These are phyloP conservation scores for Cromileptes altivelis DNA, from an alignment of 2,113 vertebrate species.

Conservation along the genomic window DNA sequence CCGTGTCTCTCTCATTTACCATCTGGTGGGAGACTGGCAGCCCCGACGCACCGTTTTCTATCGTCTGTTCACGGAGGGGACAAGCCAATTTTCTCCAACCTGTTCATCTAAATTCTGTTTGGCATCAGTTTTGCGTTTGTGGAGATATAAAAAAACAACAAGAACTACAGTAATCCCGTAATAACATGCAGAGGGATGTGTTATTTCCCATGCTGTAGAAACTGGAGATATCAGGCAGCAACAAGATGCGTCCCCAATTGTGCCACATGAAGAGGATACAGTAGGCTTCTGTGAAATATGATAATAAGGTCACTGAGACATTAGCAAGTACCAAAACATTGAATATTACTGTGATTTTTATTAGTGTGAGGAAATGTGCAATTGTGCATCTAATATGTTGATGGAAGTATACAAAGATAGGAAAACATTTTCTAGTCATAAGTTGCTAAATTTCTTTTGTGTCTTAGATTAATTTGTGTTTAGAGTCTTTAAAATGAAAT, in stretches of 20 bases:
- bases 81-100: conserved; percentile 69
- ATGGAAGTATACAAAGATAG: neutral
- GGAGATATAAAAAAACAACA: neutral
- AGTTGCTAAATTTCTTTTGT: neutral
- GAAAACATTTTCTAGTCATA: neutral
- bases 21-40: conserved; percentile 80
- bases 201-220: conserved; percentile 28
- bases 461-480: too few species aligned
- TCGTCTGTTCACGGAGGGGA: conserved; percentile 69
- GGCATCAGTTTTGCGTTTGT: conserved; percentile 51
- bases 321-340: conserved; percentile 6
- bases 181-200: conserved; percentile 34
- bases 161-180: conserved; percentile 50
- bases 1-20: conserved; percentile 74
- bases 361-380: neutral
- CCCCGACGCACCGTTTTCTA: conserved; percentile 60
- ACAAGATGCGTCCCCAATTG: neutral
- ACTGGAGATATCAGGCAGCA: conserved; percentile 22
- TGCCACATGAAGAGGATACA: conserved; percentile 4
- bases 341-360: neutral
- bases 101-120: conserved; percentile 67
- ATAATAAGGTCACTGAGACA: conserved; percentile 21
- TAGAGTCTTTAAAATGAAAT: too few species aligned
- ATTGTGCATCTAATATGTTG: neutral
- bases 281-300: neutral